phyloP scores from a whole-genome alignment of 2,888 invertebrate species.

The Drosophila ezoana region DNA sequence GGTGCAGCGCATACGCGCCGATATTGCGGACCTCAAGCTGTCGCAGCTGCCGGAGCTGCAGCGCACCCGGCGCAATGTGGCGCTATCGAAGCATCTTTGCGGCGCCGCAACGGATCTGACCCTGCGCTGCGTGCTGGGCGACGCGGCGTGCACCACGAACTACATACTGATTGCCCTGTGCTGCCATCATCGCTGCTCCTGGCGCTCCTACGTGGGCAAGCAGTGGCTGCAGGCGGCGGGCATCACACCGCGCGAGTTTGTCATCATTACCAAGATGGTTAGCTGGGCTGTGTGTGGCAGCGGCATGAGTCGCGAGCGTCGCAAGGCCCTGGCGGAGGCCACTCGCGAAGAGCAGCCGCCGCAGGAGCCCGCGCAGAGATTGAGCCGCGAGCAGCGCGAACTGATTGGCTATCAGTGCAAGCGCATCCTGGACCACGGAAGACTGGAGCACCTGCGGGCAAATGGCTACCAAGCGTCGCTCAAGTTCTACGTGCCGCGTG shows the following conservation, averaged over 20 bases:
- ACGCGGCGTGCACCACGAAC: conserved; percentile 75
- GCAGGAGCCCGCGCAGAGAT: conserved; percentile 51
- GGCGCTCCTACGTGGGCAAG: conserved; percentile 89
- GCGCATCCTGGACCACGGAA: conserved; percentile 91
- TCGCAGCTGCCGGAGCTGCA: conserved; percentile 85
- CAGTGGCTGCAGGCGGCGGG: conserved; percentile 87
- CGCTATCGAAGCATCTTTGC: conserved; percentile 95
- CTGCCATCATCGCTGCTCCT: conserved; percentile 95
- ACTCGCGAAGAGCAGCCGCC: conserved; percentile 29
- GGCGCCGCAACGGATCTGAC: conserved; percentile 94
- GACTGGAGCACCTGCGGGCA: conserved; percentile 87
- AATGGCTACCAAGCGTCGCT: conserved; percentile 88
- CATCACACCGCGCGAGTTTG: conserved; percentile 88
- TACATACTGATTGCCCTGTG: conserved; percentile 93
- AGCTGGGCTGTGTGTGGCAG: conserved; percentile 96
- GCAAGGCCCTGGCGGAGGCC: conserved; percentile 70
- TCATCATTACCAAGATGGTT: conserved; percentile 91
- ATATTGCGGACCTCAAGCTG: conserved; percentile 92
- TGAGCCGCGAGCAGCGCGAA: conserved; percentile 86
- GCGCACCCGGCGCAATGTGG: conserved; percentile 87
- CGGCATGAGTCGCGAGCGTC: conserved; percentile 87
- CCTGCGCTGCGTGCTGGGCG: conserved; percentile 87
- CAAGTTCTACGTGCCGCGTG: conserved; percentile 88
- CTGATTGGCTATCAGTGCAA: conserved; percentile 91
- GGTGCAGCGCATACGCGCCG: conserved; percentile 90